Evolutionary conservation across 2,888 invertebrate genomes (phyloP).

Genomic region (Oxytorus armatus): DNA sequence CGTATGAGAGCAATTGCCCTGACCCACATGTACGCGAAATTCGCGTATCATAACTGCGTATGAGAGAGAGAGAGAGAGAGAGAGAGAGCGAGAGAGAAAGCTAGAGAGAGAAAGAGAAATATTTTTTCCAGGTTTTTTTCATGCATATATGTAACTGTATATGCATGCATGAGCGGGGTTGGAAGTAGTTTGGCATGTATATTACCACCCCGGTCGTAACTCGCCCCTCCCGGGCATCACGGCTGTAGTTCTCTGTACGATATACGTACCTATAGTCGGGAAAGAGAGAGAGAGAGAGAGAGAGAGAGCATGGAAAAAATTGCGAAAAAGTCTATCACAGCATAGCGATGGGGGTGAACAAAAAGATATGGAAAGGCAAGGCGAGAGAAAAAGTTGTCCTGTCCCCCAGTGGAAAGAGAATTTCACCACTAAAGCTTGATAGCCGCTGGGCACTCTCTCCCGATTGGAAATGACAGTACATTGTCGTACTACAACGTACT

Average conservation of each 20-base stretch:
- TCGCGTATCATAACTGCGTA: constrained; percentile 24
- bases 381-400: constrained; percentile 27
- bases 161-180: constrained; percentile 12
- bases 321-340: constrained; percentile 30
- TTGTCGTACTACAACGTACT: no score
- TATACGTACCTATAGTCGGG: no score
- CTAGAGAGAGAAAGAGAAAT: constrained; percentile 23
- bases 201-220: constrained; percentile 55
- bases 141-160: constrained; percentile 25
- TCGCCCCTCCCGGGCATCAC: neutral
- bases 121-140: constrained; percentile 43
- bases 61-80: constrained; percentile 1
- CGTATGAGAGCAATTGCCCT: constrained; percentile 13
- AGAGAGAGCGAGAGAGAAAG: no score
- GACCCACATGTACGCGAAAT: constrained; percentile 58
- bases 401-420: constrained; percentile 11
- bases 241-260: constrained; percentile 14
- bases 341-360: neutral
- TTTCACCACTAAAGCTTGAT: constrained; percentile 40
- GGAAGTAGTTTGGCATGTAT: constrained; percentile 53
- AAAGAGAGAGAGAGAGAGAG: constrained; percentile 6
- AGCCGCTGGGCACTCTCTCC: constrained; percentile 12
- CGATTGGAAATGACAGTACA: constrained; percentile 26
- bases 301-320: constrained; percentile 24
- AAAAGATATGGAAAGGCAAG: constrained; percentile 31